phyloP scores from a whole-genome alignment of 2,888 invertebrate species.

The Drosophila dives region DNA sequence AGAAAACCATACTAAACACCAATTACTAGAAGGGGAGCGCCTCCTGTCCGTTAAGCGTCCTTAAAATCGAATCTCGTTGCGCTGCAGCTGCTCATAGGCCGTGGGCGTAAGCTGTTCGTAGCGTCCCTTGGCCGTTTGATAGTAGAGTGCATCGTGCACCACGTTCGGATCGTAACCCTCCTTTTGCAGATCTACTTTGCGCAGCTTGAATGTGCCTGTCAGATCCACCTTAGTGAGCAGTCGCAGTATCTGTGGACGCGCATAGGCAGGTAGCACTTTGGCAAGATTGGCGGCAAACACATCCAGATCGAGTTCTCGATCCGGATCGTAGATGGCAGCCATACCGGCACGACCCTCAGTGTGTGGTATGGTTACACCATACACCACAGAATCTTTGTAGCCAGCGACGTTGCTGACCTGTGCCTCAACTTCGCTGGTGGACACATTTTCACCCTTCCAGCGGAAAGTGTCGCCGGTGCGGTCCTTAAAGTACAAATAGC shows the following conservation, averaged over 20 bases:
- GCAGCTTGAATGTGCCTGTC: conserved; percentile 98
- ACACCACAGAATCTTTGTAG: conserved; percentile 95
- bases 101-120: conserved; percentile 90
- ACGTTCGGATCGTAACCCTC: conserved; percentile 93
- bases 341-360: conserved; percentile 96
- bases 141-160: conserved; percentile 92
- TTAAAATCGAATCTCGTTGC: conserved; percentile 90
- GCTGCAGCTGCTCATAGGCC: conserved; percentile 90
- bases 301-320: conserved; percentile 88
- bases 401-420: conserved; percentile 92
- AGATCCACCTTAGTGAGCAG: conserved; percentile 93
- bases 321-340: conserved; percentile 94
- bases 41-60: neutral
- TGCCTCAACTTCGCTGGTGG: conserved; percentile 97
- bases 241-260: conserved; percentile 94
- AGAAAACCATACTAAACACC: conserved; percentile 23
- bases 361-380: conserved; percentile 94
- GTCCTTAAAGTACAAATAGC: conserved; percentile 97
- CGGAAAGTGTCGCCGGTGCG: conserved; percentile 98
- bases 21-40: conserved; percentile 1
- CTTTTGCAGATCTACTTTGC: conserved; percentile 95
- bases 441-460: conserved; percentile 99
- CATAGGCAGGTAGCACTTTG: conserved; percentile 92
- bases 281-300: conserved; percentile 87
- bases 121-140: conserved; percentile 89